Conservation (phyloP, 2,113 vertebrate species). For the Nesoenas mayeri region DNA sequence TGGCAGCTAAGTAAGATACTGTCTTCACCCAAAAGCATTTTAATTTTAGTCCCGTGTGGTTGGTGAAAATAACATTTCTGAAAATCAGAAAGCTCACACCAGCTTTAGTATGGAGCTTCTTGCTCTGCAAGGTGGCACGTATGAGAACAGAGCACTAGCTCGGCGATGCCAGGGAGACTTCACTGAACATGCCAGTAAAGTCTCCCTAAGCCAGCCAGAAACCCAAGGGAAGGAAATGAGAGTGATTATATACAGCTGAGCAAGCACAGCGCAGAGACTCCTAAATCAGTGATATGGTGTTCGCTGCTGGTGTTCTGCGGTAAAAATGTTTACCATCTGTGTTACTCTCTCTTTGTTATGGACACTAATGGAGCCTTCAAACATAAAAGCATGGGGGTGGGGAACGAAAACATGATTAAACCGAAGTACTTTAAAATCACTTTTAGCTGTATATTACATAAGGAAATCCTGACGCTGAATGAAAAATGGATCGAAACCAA, state of each 20-base stretch:
- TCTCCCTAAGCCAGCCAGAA: slow-evolving; percentile 46
- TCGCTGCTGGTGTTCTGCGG: slow-evolving; percentile 63
- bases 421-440: slow-evolving; percentile 29
- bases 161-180: background rate
- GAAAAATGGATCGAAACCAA: background rate
- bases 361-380: slow-evolving; percentile 59
- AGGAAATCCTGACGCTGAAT: slow-evolving; percentile 7
- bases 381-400: slow-evolving; percentile 35
- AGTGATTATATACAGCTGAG: slow-evolving; percentile 72
- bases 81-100: background rate
- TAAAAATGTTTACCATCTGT: slow-evolving; percentile 73
- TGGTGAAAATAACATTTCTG: background rate
- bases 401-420: background rate
- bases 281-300: slow-evolving; percentile 54
- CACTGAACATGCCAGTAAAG: slow-evolving; percentile 1
- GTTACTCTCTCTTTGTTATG: slow-evolving; percentile 59
- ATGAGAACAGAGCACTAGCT: background rate
- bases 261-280: slow-evolving; percentile 64
- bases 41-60: background rate
- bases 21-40: background rate
- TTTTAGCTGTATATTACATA: background rate
- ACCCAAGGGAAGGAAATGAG: slow-evolving; percentile 66
- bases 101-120: background rate
- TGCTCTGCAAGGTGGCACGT: background rate
- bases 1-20: background rate